Percentiles rank a stretch among this genome's conserved stretches.
Conservation (phyloP, 2,113 vertebrate species). For the Halichoeres trimaculatus region DNA sequence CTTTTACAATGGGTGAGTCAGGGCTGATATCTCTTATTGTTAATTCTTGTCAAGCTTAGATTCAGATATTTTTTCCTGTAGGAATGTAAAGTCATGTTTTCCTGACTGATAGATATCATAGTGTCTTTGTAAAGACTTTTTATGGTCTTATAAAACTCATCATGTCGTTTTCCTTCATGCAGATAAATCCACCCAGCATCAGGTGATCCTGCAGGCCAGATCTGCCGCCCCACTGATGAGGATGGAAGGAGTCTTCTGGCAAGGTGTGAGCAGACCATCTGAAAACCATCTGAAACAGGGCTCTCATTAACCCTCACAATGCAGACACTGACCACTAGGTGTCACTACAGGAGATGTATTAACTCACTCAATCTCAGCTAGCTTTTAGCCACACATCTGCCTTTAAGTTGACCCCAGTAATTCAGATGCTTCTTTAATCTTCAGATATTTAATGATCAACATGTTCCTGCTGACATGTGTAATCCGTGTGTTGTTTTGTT, state of each 20-base stretch:
- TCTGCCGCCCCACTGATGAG: slow-evolving; percentile 79
- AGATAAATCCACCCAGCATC: slow-evolving; percentile 89
- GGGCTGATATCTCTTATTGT: background rate
- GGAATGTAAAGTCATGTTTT: too few species aligned
- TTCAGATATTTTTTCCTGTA: too few species aligned
- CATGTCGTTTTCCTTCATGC: slow-evolving; percentile 9
- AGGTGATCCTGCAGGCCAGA: slow-evolving; percentile 88
- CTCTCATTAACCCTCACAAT: background rate
- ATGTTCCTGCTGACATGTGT: slow-evolving; percentile 15
- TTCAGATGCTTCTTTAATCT: too few species aligned
- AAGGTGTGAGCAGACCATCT: slow-evolving; percentile 79
- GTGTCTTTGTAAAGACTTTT: too few species aligned
- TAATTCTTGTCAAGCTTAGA: background rate
- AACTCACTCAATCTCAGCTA: background rate
- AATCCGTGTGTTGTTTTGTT: slow-evolving; percentile 71
- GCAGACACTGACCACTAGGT: slow-evolving; percentile 20
- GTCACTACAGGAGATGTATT: background rate
- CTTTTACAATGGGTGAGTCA: slow-evolving; percentile 87
- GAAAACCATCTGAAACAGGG: too few species aligned
- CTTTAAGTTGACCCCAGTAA: background rate
- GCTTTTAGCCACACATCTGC: background rate
- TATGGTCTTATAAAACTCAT: rapidly evolving
- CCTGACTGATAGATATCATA: too few species aligned
- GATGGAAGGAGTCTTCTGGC: slow-evolving; percentile 85
- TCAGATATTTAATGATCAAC: too few species aligned